phyloP scores from a whole-genome alignment of 2,888 invertebrate species.

The Mythimna vitellina region DNA sequence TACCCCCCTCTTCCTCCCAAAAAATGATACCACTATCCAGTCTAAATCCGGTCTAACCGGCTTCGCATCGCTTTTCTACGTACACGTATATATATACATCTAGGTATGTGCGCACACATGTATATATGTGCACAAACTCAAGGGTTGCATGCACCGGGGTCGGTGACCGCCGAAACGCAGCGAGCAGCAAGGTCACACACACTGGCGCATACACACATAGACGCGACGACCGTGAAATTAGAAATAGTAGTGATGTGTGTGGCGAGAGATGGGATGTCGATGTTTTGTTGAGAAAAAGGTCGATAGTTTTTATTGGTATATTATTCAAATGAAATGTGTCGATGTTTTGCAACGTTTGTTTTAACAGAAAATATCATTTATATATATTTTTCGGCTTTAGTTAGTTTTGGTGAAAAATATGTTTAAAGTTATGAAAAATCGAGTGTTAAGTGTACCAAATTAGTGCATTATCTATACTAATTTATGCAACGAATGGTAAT shows the following conservation, averaged over 20 bases:
- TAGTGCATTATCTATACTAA: not conserved
- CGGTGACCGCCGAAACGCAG: constrained; percentile 89
- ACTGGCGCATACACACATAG: constrained; percentile 80
- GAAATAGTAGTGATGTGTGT: constrained; percentile 84
- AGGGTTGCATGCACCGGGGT: constrained; percentile 87
- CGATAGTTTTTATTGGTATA: constrained; percentile 14
- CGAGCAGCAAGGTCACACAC: constrained; percentile 88
- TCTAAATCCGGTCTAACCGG: constrained; percentile 52
- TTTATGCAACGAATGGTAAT: constrained; percentile 4
- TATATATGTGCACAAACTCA: constrained; percentile 79
- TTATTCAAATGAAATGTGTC: not conserved
- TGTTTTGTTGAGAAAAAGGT: constrained; percentile 5
- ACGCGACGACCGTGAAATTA: constrained; percentile 86
- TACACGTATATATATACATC: constrained; percentile 17
- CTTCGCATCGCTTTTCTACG: constrained; percentile 47
- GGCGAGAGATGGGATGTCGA: constrained; percentile 38
- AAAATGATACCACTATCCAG: constrained; percentile 31
- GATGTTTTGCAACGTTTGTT: not conserved
- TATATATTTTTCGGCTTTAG: not conserved
- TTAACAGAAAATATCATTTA: no score
- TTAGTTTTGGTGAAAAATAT: not conserved
- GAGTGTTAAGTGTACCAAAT: not conserved
- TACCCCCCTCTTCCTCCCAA: not conserved
- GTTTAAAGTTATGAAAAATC: not conserved
- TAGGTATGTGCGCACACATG: constrained; percentile 34